Evolutionary conservation across 2,797 vertebrate species (phyloP).

Genomic region (Rhyacichthys aspro): DNA sequence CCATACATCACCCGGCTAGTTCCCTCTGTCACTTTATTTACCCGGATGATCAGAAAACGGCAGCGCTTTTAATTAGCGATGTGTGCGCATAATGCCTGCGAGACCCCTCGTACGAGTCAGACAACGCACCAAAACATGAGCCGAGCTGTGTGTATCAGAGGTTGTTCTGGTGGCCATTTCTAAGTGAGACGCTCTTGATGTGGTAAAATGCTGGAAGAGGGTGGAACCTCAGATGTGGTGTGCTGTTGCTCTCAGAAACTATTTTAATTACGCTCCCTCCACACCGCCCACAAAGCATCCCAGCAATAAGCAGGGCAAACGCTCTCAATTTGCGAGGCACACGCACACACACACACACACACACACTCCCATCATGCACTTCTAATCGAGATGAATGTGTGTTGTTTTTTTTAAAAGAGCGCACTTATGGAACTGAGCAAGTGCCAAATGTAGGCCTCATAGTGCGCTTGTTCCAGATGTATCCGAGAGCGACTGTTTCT

Average conservation of each 20-base stretch:
- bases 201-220: slow-evolving; percentile 85
- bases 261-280: slow-evolving; percentile 86
- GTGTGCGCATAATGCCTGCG: slow-evolving; percentile 46
- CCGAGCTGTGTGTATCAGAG: slow-evolving; percentile 74
- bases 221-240: slow-evolving; percentile 88
- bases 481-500: background rate
- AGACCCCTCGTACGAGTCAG: slow-evolving; percentile 61
- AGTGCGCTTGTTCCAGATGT: slow-evolving; percentile 3
- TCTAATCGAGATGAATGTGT: slow-evolving; percentile 11
- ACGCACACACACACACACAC: slow-evolving; percentile 14
- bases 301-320: slow-evolving; percentile 78
- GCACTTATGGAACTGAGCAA: background rate
- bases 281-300: slow-evolving; percentile 83
- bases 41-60: slow-evolving; percentile 52
- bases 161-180: slow-evolving; percentile 84
- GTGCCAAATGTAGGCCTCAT: background rate
- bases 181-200: slow-evolving; percentile 85
- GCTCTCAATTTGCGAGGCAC: slow-evolving; percentile 65
- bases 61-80: slow-evolving; percentile 66
- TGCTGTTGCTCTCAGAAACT: slow-evolving; percentile 86
- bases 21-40: slow-evolving; percentile 71
- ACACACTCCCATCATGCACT: slow-evolving; percentile 14
- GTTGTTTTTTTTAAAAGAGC: slow-evolving; percentile 21
- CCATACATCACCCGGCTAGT: slow-evolving; percentile 71
- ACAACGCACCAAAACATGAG: slow-evolving; percentile 77